Evolutionary conservation across 2,113 vertebrate species (phyloP).

Genomic region (Pithys albifrons): DNA sequence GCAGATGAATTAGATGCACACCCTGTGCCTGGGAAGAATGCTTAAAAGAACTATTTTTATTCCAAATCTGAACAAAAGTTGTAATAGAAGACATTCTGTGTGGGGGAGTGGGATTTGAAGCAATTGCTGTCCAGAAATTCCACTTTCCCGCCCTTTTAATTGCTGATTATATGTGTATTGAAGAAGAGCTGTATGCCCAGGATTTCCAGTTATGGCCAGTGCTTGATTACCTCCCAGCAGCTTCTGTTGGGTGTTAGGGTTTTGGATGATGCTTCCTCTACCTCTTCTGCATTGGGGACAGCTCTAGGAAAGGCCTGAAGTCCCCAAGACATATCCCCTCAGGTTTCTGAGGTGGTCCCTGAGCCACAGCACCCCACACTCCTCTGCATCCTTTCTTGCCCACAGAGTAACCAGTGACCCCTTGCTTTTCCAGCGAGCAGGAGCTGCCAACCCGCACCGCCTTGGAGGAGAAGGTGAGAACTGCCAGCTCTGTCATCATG

Average conservation of each 20-base stretch:
- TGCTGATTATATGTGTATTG: background rate
- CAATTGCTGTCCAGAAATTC: background rate
- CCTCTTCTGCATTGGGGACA: background rate
- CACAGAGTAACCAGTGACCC: background rate
- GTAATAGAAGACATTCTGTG: background rate
- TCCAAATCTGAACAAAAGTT: background rate
- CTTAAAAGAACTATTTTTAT: background rate
- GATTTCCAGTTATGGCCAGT: background rate
- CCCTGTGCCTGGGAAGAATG: background rate
- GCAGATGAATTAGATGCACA: background rate
- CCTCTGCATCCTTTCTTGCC: background rate
- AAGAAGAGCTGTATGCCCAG: background rate
- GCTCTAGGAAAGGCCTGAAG: background rate
- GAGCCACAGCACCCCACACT: background rate
- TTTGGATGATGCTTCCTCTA: background rate
- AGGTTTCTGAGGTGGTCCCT: background rate
- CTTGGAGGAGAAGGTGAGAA: slow-evolving; percentile 87
- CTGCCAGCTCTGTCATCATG: background rate
- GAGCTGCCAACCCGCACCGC: slow-evolving; percentile 84
- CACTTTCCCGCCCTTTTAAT: background rate
- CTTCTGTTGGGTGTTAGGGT: background rate
- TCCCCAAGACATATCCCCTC: rapidly evolving
- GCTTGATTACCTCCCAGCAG: background rate
- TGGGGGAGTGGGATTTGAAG: background rate
- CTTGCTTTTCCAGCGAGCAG: slow-evolving; percentile 80